phyloP scores from a whole-genome alignment of 2,113 vertebrate genomes.

The human region DNA sequence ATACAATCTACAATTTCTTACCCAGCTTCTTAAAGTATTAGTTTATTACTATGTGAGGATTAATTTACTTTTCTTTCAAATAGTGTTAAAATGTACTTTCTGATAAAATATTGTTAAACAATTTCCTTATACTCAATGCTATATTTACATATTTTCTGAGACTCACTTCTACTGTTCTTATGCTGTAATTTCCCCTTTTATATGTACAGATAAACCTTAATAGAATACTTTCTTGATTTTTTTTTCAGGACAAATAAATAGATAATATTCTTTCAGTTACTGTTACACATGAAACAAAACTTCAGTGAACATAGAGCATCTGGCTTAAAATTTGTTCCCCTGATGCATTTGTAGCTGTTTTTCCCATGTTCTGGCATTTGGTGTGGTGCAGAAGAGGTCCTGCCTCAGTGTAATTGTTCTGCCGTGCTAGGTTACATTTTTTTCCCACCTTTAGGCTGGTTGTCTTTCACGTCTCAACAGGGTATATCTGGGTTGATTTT shows the following conservation, averaged over 20 bases:
- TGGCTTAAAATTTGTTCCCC: neutral
- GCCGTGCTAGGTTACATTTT: neutral
- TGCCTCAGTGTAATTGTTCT: neutral
- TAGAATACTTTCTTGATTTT: neutral
- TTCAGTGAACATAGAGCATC: neutral
- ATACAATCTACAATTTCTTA: neutral
- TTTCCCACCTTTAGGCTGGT: neutral
- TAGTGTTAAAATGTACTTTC: neutral
- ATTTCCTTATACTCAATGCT: neutral
- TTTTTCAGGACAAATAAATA: neutral
- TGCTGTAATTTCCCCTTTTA: neutral
- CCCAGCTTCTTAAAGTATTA: neutral
- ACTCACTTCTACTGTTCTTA: neutral
- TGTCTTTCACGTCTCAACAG: neutral
- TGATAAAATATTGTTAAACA: neutral
- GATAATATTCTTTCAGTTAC: neutral
- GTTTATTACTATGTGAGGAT: neutral
- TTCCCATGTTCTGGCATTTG: neutral
- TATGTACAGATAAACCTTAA: neutral
- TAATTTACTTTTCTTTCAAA: neutral
- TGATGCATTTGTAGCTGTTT: neutral
- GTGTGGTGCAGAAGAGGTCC: neutral
- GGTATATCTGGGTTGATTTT: neutral
- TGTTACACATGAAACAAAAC: neutral
- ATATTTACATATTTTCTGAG: neutral